Conservation (phyloP, 1,140 invertebrate species). For the Anoplolepis gracilipes region DNA sequence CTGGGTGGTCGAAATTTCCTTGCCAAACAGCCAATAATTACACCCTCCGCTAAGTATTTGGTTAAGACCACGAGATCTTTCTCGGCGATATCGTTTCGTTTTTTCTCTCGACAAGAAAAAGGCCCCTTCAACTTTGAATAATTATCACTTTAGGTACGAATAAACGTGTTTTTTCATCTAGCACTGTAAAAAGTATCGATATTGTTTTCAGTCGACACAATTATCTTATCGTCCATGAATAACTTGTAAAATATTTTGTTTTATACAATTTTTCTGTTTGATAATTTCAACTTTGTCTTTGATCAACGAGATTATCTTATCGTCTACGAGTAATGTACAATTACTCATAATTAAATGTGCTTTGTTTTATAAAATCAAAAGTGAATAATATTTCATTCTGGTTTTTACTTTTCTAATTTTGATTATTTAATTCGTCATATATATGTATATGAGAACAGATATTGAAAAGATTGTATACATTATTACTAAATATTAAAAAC, state of each 20-base stretch:
- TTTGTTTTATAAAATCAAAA: not conserved
- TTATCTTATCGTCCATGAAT: not conserved
- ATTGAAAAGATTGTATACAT: not conserved
- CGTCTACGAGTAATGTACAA: not conserved
- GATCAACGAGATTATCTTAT: not conserved
- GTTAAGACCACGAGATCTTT: constrained; percentile 47
- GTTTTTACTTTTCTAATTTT: not conserved
- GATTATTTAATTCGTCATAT: not conserved
- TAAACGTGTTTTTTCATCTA: constrained; percentile 12
- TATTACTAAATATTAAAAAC: constrained; percentile 1
- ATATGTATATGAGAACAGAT: not conserved
- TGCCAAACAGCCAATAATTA: constrained; percentile 33
- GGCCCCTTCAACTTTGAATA: constrained; percentile 1
- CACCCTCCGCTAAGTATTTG: constrained; percentile 34
- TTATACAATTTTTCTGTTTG: not conserved
- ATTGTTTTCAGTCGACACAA: not conserved
- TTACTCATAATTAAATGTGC: not conserved
- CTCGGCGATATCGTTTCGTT: constrained; percentile 31
- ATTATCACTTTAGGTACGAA: constrained; percentile 40
- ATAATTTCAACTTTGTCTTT: not conserved
- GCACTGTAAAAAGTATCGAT: not conserved
- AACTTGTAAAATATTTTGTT: not conserved
- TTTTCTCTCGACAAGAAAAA: not conserved
- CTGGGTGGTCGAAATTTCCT: constrained; percentile 28
- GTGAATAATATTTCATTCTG: not conserved